These are phyloP conservation scores for Horisme vitalbata DNA, from an alignment of 2,888 invertebrate genomes.

Conservation along the genomic window DNA sequence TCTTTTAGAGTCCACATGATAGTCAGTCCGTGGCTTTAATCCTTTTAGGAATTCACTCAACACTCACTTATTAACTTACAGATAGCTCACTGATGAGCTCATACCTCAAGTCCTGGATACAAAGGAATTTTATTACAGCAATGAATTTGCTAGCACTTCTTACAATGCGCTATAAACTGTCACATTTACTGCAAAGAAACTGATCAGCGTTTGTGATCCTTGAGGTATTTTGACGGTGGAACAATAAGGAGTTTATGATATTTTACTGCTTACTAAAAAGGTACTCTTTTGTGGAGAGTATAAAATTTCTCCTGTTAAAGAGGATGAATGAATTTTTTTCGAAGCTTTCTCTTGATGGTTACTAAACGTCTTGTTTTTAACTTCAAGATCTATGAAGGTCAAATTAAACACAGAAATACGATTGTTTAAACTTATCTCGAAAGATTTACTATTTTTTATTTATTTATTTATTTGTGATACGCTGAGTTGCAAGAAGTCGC, in stretches of 20 bases:
- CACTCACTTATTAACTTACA: slow-evolving; percentile 51
- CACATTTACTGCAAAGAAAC: slow-evolving; percentile 4
- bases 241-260: background rate
- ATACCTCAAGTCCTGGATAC: slow-evolving; percentile 25
- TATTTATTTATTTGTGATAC: no score
- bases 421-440: no score
- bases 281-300: no score
- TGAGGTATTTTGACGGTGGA: background rate
- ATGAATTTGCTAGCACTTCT: slow-evolving; percentile 6
- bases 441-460: no score
- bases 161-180: slow-evolving; percentile 3
- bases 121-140: slow-evolving; percentile 14
- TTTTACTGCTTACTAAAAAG: no score
- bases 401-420: no score
- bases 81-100: slow-evolving; percentile 61
- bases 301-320: no score
- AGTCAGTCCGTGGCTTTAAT: slow-evolving; percentile 43
- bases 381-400: no score
- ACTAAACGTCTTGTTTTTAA: no score
- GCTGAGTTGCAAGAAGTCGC: no score
- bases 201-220: slow-evolving; percentile 3
- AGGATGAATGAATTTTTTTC: no score
- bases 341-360: no score
- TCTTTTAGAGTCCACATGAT: slow-evolving; percentile 6
- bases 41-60: slow-evolving; percentile 64